Evolutionary conservation across 2,797 vertebrate species (phyloP), one percentile per base, ranked within the genome.

Genomic region (Podarcis lilfordi): DNA sequence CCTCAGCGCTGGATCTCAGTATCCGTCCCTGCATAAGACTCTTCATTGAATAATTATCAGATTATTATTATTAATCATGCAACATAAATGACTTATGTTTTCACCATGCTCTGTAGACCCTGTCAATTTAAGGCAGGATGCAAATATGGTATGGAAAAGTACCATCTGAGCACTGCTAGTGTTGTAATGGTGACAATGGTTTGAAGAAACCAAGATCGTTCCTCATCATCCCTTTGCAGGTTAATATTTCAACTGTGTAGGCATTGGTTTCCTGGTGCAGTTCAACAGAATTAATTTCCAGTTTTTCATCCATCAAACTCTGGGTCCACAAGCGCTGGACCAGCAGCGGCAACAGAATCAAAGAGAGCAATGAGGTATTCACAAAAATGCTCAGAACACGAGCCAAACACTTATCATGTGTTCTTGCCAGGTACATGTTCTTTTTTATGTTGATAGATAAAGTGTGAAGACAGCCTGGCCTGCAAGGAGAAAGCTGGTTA

Each of bases 401-500:
- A 82, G 86, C 72, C 83, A 90, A 85, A 37, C 40, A 66, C 35
- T 90, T 80, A 84, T 84, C 43, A 66, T 32, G 40, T 37, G 19
- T 8, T 59, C 40, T 59, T 78, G 78, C 72, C 86, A 88, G 64
- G 80, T 50, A 78, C 37, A 35, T 59, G 35, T 74, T 37, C 64
- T 88, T 88, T 82, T 85, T 88, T 76, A 85, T 61, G 64, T 85
- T 88, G 82, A 59, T 75, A 86, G 83, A 88, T 85, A 88, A 81
- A 29, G 86, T n/a, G 50, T 64, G n/a, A 86, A 91, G n/a, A 84
- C 43, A 87, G 78, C 25, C 76, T 74, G 27, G 3, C 80, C 7
- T 86, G 69, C 11, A 50, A 88, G 6, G 87, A 91, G 89, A 83
- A 81, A 66, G 61, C 86, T 88, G 61, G 68, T 88, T 79, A 85